Evolutionary conservation across 1,140 invertebrate genomes (phyloP), one percentile per base, ranked within the genome.

Genomic region (Epicauta chinensis): DNA sequence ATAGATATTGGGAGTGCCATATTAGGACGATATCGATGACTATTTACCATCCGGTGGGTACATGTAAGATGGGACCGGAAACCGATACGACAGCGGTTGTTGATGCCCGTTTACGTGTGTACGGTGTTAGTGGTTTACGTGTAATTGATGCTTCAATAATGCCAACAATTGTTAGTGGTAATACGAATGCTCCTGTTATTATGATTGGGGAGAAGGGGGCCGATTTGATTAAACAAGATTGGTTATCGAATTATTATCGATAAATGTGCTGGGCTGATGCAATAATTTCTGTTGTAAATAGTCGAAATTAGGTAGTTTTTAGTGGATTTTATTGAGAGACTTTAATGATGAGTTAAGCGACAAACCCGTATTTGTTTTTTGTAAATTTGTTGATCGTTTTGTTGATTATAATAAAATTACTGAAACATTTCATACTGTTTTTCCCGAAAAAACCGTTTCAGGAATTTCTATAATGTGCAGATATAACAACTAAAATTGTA

Each of bases 131-230:
- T 17, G 85, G 86, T 12, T 71, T 93, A 3, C 74, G 91, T 34
- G 89, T 94, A 10, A 86, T 91, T 35, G 91, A 93, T 66, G 89
- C 88, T 4, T 91, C 87, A 45, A 87, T 93, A 49, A 93, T 93
- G 89, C 91, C 91, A 0, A 87, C 83, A 0, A 89, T 93, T 47
- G 75, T 76, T 4, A 72, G 71, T 55, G 71, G 67, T 11, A 72
- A 72, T 49, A 72, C 71, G 10, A 72, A 72, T 47, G 71, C 71
- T 5, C 68, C 71, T 0, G 59, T 59, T 6, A 71, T 72, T 15
- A 72, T 71, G 71, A 63, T 72, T 2, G 71, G 68, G 1, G 71
- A 72, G 55, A 72, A 72, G 30, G 71, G 65, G 2, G 68, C 70
- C 0, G 71, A 72, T 62, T 60, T 73, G 51, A 60, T 73, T 9